Evolutionary conservation across 2,888 invertebrate genomes (phyloP).

Genomic region (Agonopterix alstromeriana): DNA sequence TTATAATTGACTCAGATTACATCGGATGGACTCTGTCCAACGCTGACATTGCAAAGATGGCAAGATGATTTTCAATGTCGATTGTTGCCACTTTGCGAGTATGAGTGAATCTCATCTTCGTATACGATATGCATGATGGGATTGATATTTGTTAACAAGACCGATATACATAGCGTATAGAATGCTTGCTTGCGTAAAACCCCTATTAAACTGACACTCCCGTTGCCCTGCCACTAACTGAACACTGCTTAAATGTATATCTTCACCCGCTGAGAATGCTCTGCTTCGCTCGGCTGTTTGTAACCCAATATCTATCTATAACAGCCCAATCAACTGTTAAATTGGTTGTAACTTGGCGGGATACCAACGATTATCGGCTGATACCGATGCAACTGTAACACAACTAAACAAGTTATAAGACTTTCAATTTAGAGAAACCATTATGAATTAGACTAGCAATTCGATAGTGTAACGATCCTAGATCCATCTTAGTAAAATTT

Average conservation of each 20-base stretch:
- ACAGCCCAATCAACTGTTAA: constrained; percentile 18
- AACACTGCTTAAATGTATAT: constrained; percentile 64
- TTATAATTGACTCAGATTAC: constrained; percentile 18
- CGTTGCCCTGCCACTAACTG: constrained; percentile 74
- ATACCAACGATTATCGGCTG: constrained; percentile 30
- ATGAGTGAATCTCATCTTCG: constrained; percentile 7
- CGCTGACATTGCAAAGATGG: constrained; percentile 1
- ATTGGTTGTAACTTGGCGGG: constrained; percentile 46
- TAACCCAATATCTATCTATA: constrained; percentile 20
- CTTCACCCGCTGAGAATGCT: constrained; percentile 74
- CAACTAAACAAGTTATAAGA: neutral
- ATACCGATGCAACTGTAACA: constrained; percentile 18
- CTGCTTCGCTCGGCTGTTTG: constrained; percentile 69
- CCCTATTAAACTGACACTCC: constrained; percentile 55
- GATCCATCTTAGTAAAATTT: constrained; percentile 34
- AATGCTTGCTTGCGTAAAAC: constrained; percentile 63
- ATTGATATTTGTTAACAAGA: constrained; percentile 9
- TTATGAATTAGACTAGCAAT: constrained; percentile 29
- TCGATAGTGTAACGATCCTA: constrained; percentile 34
- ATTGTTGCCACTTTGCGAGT: neutral
- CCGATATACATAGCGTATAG: constrained; percentile 25
- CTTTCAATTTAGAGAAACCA: neutral
- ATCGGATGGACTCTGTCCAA: constrained; percentile 19
- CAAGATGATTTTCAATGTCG: constrained; percentile 7
- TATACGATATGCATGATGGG: constrained; percentile 19